These are phyloP conservation scores for Podarcis siculus DNA, from an alignment of 2,797 vertebrate genomes.

Conservation along the genomic window DNA sequence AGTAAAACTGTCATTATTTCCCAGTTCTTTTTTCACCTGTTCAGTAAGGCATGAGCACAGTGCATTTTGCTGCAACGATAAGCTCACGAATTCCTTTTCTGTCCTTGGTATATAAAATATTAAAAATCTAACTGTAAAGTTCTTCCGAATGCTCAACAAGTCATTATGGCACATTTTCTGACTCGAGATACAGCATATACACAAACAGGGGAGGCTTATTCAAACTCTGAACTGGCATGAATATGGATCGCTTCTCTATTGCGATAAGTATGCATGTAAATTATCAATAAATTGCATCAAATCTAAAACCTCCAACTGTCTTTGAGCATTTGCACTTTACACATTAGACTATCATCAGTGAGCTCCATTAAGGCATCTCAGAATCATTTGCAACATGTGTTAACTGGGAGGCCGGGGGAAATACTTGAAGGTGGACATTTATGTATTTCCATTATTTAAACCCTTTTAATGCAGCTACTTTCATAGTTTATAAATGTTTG, in stretches of 20 bases:
- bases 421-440: slow-evolving; percentile 61
- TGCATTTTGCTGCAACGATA: fast-evolving
- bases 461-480: slow-evolving; percentile 68
- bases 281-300: slow-evolving; percentile 27
- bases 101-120: neutral
- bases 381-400: slow-evolving; percentile 69
- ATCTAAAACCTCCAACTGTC: slow-evolving; percentile 22
- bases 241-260: neutral
- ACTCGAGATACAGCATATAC: slow-evolving; percentile 21
- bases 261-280: neutral
- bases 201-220: neutral
- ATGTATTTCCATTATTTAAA: slow-evolving; percentile 72
- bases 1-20: slow-evolving; percentile 10
- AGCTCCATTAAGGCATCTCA: slow-evolving; percentile 70
- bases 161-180: neutral
- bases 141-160: neutral
- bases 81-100: slow-evolving; percentile 5
- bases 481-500: slow-evolving; percentile 79
- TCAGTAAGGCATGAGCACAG: neutral
- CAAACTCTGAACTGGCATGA: slow-evolving; percentile 6
- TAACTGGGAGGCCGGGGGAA: slow-evolving; percentile 51
- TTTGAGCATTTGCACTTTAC: slow-evolving; percentile 62
- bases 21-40: neutral
- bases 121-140: slow-evolving; percentile 14
- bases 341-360: slow-evolving; percentile 61